These are phyloP conservation scores for Hyles euphorbiae DNA, from an alignment of 1,140 invertebrate species.

Conservation along the genomic window DNA sequence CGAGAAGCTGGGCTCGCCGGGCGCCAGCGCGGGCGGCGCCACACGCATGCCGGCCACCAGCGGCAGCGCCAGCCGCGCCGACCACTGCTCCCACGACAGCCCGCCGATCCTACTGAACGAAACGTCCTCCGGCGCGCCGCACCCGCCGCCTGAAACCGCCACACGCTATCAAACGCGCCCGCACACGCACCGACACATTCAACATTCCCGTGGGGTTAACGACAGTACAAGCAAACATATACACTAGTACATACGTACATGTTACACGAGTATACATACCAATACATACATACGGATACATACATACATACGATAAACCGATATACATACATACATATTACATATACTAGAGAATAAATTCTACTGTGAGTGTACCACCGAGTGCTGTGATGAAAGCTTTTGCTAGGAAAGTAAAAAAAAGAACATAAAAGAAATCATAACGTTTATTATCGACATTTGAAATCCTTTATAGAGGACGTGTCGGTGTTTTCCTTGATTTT, in stretches of 20 bases:
- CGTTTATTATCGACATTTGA: constrained; percentile 53
- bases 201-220: constrained; percentile 48
- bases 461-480: neutral
- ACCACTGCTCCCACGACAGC: constrained; percentile 81
- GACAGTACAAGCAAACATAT: constrained; percentile 42
- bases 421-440: constrained; percentile 57
- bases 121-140: constrained; percentile 76
- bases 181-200: constrained; percentile 25
- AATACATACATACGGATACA: constrained; percentile 33
- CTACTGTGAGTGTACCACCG: constrained; percentile 68
- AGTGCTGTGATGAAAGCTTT: constrained; percentile 72
- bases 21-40: constrained; percentile 53
- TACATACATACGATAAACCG: constrained; percentile 18
- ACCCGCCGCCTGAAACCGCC: constrained; percentile 31
- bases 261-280: constrained; percentile 37
- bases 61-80: constrained; percentile 76
- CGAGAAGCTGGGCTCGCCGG: constrained; percentile 79
- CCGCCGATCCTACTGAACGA: constrained; percentile 81
- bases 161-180: constrained; percentile 14
- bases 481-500: constrained; percentile 1
- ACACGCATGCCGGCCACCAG: constrained; percentile 66
- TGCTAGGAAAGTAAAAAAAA: constrained; percentile 62
- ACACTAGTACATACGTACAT: constrained; percentile 35
- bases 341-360: constrained; percentile 26
- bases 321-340: constrained; percentile 14